Conservation (phyloP, 1,140 invertebrate genomes). For the Caenorhabditis tropicalis region DNA sequence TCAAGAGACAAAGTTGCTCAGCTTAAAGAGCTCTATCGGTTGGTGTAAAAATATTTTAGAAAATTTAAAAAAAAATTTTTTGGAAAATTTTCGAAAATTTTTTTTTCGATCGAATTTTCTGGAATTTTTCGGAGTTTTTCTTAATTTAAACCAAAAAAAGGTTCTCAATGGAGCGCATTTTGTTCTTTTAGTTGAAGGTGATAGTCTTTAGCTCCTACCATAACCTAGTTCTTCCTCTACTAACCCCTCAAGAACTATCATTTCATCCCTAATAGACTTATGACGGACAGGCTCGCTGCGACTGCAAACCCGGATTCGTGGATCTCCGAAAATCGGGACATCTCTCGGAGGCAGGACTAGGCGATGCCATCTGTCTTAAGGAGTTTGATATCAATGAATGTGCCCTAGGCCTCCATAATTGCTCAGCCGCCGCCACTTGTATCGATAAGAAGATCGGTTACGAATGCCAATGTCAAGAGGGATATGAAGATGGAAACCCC, state of each 20-base stretch:
- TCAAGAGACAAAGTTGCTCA: no score
- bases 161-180: no score
- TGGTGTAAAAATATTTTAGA: no score
- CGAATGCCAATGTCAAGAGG: slow-evolving; percentile 57
- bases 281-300: slow-evolving; percentile 49
- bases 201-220: not conserved
- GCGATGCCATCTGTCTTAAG: slow-evolving; percentile 48
- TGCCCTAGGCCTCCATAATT: slow-evolving; percentile 58
- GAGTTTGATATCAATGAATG: slow-evolving; percentile 55
- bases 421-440: slow-evolving; percentile 56
- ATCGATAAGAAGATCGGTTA: slow-evolving; percentile 55
- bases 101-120: no score
- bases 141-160: no score
- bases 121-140: no score
- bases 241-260: not conserved
- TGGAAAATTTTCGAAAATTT: no score
- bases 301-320: slow-evolving; percentile 58
- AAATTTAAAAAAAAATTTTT: no score
- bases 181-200: not conserved
- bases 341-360: slow-evolving; percentile 39
- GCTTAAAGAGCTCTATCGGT: no score
- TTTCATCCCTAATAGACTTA: slow-evolving; percentile 16
- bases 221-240: not conserved
- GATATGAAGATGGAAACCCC: slow-evolving; percentile 60
- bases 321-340: slow-evolving; percentile 50